Percentiles rank a stretch among this genome's conserved stretches.
These are phyloP conservation scores for Diglossa brunneiventris DNA, from an alignment of 2,113 vertebrate genomes.

Conservation along the genomic window DNA sequence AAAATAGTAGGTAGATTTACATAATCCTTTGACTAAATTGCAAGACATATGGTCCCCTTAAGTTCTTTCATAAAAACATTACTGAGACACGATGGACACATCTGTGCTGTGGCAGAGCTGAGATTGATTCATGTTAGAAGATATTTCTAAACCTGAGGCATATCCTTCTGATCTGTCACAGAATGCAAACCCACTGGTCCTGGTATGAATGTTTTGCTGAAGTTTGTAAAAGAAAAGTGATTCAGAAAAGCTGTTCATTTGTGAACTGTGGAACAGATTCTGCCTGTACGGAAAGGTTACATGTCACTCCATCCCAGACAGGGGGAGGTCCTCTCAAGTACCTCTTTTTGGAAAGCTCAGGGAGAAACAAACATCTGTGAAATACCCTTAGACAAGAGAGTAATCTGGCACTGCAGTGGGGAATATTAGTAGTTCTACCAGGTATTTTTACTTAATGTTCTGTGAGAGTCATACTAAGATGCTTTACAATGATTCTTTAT, in stretches of 20 bases:
- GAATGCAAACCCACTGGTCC: neutral
- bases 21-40: constrained; percentile 17
- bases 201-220: neutral
- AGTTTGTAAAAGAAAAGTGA: neutral
- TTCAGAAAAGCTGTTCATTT: neutral
- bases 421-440: neutral
- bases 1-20: constrained; percentile 12
- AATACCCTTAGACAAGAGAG: neutral
- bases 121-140: neutral
- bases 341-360: neutral
- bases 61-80: neutral
- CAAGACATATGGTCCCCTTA: constrained; percentile 11
- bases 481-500: neutral
- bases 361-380: neutral
- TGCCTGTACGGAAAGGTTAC: neutral
- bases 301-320: neutral
- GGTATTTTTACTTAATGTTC: neutral
- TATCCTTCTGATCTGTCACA: neutral
- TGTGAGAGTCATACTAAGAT: neutral
- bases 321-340: neutral
- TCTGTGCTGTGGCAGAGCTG: constrained; percentile 12
- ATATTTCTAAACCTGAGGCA: constrained; percentile 20
- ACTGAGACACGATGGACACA: neutral
- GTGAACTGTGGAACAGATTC: neutral
- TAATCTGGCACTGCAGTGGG: neutral